Conservation (phyloP, 35 echinoderm and acorn worm species). For the Ophioderma brevispina region DNA sequence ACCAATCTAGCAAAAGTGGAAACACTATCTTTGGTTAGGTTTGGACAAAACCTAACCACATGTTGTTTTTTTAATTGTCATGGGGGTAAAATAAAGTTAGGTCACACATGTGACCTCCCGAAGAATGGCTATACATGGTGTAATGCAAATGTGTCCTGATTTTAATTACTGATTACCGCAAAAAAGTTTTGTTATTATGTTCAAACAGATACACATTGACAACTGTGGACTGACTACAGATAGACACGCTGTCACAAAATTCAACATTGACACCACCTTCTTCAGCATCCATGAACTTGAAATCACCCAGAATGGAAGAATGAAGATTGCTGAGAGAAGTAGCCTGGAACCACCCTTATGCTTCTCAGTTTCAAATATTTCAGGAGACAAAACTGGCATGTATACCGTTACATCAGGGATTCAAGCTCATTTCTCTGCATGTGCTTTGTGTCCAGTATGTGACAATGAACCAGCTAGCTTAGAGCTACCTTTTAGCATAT, state of each 20-base stretch:
- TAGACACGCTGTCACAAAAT: conserved; percentile 15
- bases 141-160: too few relatives aligned
- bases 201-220: conserved; percentile 65
- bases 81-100: too few relatives aligned
- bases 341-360: conserved; percentile 10
- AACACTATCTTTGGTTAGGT: too few relatives aligned
- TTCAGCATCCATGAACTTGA: conserved; percentile 48
- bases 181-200: too few relatives aligned
- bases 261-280: conserved; percentile 7
- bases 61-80: too few relatives aligned
- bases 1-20: too few relatives aligned
- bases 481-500: conserved; percentile 46
- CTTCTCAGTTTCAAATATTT: conserved; percentile 13
- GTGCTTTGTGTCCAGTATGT: conserved; percentile 52
- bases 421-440: conserved; percentile 25
- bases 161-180: too few relatives aligned
- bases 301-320: conserved; percentile 24
- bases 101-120: too few relatives aligned
- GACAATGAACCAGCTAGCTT: conserved; percentile 9
- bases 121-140: too few relatives aligned
- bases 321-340: conserved; percentile 15
- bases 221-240: conserved; percentile 53
- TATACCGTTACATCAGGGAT: conserved; percentile 23
- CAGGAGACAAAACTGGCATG: conserved; percentile 53
- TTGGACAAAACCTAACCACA: too few relatives aligned